These are phyloP conservation scores for Grus americana DNA, from an alignment of 2,113 vertebrate species.

Conservation along the genomic window DNA sequence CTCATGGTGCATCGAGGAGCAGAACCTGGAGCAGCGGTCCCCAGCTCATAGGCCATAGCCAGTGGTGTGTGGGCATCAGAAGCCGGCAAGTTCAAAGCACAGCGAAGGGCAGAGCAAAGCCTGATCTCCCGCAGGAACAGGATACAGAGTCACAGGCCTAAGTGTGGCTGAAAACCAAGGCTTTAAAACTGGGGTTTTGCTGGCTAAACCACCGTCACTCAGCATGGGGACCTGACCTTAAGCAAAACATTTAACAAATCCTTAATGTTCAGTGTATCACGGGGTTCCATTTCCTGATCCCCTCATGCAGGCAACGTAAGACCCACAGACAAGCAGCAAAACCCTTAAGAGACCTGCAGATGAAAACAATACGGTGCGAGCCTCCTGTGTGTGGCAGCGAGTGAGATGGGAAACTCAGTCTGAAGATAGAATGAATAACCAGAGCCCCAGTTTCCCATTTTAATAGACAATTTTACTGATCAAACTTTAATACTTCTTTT, in stretches of 20 bases:
- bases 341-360: background rate
- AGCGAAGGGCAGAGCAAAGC: background rate
- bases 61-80: background rate
- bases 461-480: background rate
- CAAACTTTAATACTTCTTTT: background rate
- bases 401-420: background rate
- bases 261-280: background rate
- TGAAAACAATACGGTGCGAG: background rate
- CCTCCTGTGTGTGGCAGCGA: background rate
- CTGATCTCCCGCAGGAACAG: background rate
- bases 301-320: background rate
- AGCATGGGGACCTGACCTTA: accelerated
- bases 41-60: background rate
- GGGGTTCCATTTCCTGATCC: background rate
- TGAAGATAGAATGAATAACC: background rate
- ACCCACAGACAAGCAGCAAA: background rate
- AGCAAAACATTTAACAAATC: background rate
- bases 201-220: background rate
- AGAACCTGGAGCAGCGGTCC: background rate
- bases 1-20: background rate
- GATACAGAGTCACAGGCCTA: background rate
- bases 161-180: background rate
- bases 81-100: background rate
- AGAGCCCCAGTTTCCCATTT: background rate
- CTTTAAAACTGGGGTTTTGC: background rate